These are phyloP conservation scores for Pseudolaguvia tuberculata DNA, from an alignment of 2,113 vertebrate species.

Conservation along the genomic window DNA sequence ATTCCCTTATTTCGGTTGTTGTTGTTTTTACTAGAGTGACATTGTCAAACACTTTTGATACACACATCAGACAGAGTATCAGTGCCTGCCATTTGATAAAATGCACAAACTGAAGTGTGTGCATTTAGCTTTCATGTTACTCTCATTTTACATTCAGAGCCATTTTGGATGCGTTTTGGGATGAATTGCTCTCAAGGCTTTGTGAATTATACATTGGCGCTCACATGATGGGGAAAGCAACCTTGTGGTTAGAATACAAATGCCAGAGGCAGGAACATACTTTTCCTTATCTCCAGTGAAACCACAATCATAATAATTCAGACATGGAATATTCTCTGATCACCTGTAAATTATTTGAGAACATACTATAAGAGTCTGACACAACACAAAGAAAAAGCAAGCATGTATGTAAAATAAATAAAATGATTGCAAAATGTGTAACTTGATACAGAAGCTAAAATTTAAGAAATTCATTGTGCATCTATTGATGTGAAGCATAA, in stretches of 20 bases:
- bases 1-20: too few species aligned
- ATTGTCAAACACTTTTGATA: not conserved
- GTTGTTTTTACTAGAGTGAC: not conserved
- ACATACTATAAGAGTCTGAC: not conserved
- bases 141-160: not conserved
- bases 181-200: conserved; percentile 8
- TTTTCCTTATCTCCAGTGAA: conserved; percentile 3
- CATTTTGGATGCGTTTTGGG: not conserved
- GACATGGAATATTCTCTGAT: conserved; percentile 1
- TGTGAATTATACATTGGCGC: conserved; percentile 36
- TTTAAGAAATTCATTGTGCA: not conserved
- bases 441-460: not conserved
- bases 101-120: not conserved
- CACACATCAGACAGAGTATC: not conserved
- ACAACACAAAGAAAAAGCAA: not conserved
- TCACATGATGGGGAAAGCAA: conserved; percentile 39
- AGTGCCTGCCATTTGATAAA: not conserved
- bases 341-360: not conserved
- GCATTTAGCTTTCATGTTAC: not conserved
- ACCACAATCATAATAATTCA: conserved; percentile 4
- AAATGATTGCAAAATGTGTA: not conserved
- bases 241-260: conserved; percentile 28
- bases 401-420: not conserved
- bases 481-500: conserved; percentile 1
- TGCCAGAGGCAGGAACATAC: conserved; percentile 1